These are phyloP conservation scores for Philereme vetulata DNA, from an alignment of 2,888 invertebrate genomes.

Conservation along the genomic window DNA sequence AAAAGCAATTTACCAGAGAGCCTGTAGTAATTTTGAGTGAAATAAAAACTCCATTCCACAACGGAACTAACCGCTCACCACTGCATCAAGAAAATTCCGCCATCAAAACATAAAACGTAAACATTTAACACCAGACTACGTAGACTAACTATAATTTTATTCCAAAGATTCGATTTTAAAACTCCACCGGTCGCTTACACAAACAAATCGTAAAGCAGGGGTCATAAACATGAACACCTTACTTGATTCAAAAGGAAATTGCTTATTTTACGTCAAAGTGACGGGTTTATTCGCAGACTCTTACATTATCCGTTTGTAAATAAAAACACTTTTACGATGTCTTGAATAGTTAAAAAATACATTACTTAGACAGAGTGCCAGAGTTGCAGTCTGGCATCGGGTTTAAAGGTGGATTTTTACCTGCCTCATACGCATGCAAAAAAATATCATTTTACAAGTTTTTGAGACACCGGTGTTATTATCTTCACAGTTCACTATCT, in stretches of 20 bases:
- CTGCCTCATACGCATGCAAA: too few species aligned
- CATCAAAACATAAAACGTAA: conserved; percentile 1
- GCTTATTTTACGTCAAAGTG: conserved; percentile 78
- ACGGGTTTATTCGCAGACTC: conserved; percentile 63
- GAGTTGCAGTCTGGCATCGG: conserved; percentile 21
- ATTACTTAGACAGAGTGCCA: conserved; percentile 4
- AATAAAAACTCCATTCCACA: too few species aligned
- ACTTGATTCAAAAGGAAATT: conserved; percentile 79
- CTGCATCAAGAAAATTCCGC: neutral
- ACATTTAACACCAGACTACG: conserved; percentile 39
- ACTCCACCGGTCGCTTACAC: conserved; percentile 56
- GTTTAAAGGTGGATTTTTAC: conserved; percentile 9
- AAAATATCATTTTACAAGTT: too few species aligned
- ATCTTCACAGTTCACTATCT: too few species aligned
- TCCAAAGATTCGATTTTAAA: conserved; percentile 71
- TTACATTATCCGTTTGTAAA: conserved; percentile 68
- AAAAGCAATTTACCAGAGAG: too few species aligned
- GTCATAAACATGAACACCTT: conserved; percentile 76
- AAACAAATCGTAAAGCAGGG: conserved; percentile 76
- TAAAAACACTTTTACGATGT: conserved; percentile 72
- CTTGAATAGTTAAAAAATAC: conserved; percentile 43
- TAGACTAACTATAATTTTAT: conserved; percentile 52
- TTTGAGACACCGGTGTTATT: too few species aligned
- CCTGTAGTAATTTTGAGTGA: too few species aligned
- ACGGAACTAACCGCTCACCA: too few species aligned